Base-by-base conservation (phyloP, 37 sponge, comb jelly and placozoan species). In the Geodia barretti region DNA sequence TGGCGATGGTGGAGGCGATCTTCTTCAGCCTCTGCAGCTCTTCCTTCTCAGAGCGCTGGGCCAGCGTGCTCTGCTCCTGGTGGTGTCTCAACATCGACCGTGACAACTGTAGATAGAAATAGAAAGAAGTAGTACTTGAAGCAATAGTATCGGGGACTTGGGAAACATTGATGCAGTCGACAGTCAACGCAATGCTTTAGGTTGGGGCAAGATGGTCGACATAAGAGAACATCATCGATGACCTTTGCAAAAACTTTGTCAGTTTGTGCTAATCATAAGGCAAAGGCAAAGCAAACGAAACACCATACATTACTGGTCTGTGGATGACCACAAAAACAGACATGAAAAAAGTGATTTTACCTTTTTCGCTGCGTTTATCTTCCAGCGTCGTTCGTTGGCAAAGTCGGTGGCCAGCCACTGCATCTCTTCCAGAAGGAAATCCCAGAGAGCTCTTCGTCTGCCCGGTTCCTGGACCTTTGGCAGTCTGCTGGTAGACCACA, bases 361-460 rank as follows among this genome's bases (percentile, higher is more conserved):
- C 89, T 92, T 97, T 63, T 67, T 89, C 0, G 93, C 88, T 21
- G 95, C 93, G 63, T 77, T 88, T 36, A 82, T 85, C 68, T 97
- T 97, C 98, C 98, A 97, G 20, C 91, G 82, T 47, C 87, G 74
- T 79, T 98, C 99, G 78, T 98, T 94, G 37, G 72, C 79, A 84
- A 98, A 98, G 70, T 98, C 99, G 35, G 95, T 82, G 2, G 99
- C 93, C 62, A 98, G 78, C 99, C 96, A 98, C 64, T 90, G 86
- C 97, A 98, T 96, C 70, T 98, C 99, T 59, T 98, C 99, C 66
- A 98, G 75, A 28, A 98, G 81, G 67, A 96, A 96, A 64, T 98
- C 95, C 96, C 96, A 96, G 60, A 91, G 95, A 31, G 83, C 83
- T 83, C 96, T 96, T 24, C 37, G 41, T 67, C 89, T 70, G 3